phyloP scores from a whole-genome alignment of 2,113 vertebrate species.

The Sarotherodon lohbergeri region DNA sequence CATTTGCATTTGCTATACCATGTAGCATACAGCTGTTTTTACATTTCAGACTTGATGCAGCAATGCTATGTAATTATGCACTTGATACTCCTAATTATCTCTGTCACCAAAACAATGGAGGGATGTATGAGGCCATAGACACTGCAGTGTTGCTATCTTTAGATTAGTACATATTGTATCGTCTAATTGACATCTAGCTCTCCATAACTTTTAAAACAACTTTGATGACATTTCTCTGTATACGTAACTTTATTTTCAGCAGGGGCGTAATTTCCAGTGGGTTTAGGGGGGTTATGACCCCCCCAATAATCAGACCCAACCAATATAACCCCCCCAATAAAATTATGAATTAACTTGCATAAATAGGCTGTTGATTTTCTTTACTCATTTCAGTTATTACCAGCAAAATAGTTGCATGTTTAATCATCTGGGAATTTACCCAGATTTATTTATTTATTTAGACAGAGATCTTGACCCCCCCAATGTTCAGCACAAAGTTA shows the following conservation, averaged over 20 bases:
- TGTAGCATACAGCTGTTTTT: background rate
- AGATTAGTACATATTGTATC: background rate
- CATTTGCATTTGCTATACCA: background rate
- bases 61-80: background rate
- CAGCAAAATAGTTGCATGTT: too few relatives aligned
- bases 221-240: background rate
- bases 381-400: too few relatives aligned
- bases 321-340: too few relatives aligned
- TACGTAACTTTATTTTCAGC: background rate
- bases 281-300: too few relatives aligned
- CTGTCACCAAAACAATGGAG: background rate
- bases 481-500: too few relatives aligned
- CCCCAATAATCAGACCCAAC: too few relatives aligned
- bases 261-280: too few relatives aligned
- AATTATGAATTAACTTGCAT: too few relatives aligned
- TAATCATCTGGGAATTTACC: too few relatives aligned
- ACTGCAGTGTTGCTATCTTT: background rate
- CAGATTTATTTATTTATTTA: too few relatives aligned
- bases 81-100: background rate
- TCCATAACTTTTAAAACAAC: background rate
- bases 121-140: background rate
- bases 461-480: too few relatives aligned
- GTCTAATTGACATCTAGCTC: background rate
- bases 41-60: background rate
- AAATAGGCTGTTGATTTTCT: too few relatives aligned